Base-by-base conservation (phyloP, 2,113 vertebrate species). In the Kryptolebias marmoratus region DNA sequence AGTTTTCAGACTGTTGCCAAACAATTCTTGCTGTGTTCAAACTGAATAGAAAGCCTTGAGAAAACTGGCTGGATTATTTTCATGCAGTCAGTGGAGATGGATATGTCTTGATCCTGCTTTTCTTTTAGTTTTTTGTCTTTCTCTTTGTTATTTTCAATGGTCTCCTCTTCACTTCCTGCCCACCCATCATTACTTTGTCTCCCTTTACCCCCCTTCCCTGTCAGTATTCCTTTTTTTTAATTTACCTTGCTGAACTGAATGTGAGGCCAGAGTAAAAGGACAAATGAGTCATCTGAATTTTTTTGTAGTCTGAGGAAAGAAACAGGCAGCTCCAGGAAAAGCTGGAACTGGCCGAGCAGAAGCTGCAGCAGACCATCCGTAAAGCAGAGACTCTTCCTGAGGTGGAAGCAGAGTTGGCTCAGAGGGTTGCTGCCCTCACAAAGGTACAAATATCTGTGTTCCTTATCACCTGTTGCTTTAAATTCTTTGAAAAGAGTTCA, bases 381-480 rank as follows among this genome's bases (percentile, higher is more conserved):
- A 99, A 97, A 85, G 97, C 97, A 0, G 97, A 99, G 91, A 97
- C 96, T 0, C 90, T 99, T 53, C 98, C 98, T 0, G 97, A 98
- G 89, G 98, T 99, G 90, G 98, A 99, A 77, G 98, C 98, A 0
- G 97, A 99, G 89, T 90, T 99, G 22, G 97, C 98, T 1, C 97
- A 99, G 90, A 93, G 97, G 72, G 98, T 97, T 11, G 97, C 96
- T 0, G 97, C 98, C 0, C 96, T 99, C 80, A 96, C 95, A 10
- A 98, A 99, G 97, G 98, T 98, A 90, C 27, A 30, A 4, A 53
- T 47, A 63, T 59, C 28, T 22, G 6, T 47, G 3, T 27, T 45
- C 12, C 10, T 48, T 4, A 31, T n/a, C 15, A 31, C 11, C 39
- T 9, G 11, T 11, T n/a, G 2, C 47, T 48, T 14, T 15, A 14